Conservation (phyloP, 2,113 vertebrate genomes). For the Lamprotornis superbus region DNA sequence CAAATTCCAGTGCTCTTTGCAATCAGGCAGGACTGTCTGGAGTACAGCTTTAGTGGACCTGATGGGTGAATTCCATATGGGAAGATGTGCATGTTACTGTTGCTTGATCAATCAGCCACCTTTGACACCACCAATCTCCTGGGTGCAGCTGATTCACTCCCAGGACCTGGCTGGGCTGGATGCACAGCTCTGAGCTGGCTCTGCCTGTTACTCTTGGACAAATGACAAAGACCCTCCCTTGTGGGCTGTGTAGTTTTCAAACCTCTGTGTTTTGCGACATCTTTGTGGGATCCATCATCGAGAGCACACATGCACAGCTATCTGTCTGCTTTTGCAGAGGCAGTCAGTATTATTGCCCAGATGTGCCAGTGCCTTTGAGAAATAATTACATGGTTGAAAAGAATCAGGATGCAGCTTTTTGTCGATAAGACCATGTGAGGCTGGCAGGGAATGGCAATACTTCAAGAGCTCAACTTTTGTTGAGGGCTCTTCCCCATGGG, state of each 20-base stretch:
- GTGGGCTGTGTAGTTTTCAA: background rate
- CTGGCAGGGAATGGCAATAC: background rate
- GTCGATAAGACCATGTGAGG: background rate
- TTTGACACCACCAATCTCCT: background rate
- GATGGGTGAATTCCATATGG: background rate
- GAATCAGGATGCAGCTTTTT: background rate
- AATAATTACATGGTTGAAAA: background rate
- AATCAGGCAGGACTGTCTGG: background rate
- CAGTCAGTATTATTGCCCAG: background rate
- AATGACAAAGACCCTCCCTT: background rate
- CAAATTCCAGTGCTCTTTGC: background rate
- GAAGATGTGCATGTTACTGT: background rate
- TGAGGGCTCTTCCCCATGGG: background rate
- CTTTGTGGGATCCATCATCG: background rate
- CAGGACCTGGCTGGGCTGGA: background rate
- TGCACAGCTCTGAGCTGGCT: background rate
- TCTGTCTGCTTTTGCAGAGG: background rate
- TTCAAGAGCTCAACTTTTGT: background rate
- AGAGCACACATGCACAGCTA: background rate
- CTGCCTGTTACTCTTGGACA: background rate
- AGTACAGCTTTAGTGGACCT: background rate
- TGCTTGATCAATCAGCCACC: background rate
- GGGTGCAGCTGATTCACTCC: background rate
- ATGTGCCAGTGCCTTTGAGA: background rate
- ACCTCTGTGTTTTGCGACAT: background rate